Evolutionary conservation across 1,140 invertebrate species (phyloP).

Genomic region (Nephila pilipes): DNA sequence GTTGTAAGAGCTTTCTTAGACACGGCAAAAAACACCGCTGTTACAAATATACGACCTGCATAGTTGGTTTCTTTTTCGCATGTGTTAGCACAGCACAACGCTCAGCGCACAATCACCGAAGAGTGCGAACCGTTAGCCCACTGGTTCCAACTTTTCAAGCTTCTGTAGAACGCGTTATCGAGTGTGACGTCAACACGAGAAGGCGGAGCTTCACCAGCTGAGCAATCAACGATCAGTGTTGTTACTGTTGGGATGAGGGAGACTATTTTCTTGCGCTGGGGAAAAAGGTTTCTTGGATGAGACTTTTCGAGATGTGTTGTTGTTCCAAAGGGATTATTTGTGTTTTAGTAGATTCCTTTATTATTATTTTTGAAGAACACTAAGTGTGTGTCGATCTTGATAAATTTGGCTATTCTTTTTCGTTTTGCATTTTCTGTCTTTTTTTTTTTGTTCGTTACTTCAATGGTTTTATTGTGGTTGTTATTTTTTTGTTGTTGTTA

Average conservation of each 20-base stretch:
- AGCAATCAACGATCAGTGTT: slow-evolving; percentile 46
- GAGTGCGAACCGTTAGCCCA: slow-evolving; percentile 73
- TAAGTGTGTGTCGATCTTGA: not conserved
- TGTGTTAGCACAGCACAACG: slow-evolving; percentile 31
- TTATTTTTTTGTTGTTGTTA: not conserved
- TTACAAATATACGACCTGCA: slow-evolving; percentile 15
- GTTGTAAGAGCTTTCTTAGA: not conserved
- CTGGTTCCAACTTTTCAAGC: slow-evolving; percentile 74
- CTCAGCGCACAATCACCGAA: slow-evolving; percentile 47
- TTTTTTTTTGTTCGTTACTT: not conserved
- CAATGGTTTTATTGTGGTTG: not conserved
- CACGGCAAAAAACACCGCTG: slow-evolving; percentile 27
- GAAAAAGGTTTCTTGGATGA: not conserved
- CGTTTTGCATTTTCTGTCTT: not conserved
- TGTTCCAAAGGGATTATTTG: not conserved
- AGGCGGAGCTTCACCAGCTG: slow-evolving; percentile 62
- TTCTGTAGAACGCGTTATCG: slow-evolving; percentile 65
- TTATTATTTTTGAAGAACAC: not conserved
- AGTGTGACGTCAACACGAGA: slow-evolving; percentile 37
- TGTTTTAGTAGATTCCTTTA: not conserved
- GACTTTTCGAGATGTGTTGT: not conserved
- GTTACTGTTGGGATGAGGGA: slow-evolving; percentile 22
- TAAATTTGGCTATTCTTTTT: not conserved
- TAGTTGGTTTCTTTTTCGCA: slow-evolving; percentile 8
- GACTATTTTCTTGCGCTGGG: not conserved